phyloP scores from a whole-genome alignment of 1,140 invertebrate species.

The Geopemphigus sp. region DNA sequence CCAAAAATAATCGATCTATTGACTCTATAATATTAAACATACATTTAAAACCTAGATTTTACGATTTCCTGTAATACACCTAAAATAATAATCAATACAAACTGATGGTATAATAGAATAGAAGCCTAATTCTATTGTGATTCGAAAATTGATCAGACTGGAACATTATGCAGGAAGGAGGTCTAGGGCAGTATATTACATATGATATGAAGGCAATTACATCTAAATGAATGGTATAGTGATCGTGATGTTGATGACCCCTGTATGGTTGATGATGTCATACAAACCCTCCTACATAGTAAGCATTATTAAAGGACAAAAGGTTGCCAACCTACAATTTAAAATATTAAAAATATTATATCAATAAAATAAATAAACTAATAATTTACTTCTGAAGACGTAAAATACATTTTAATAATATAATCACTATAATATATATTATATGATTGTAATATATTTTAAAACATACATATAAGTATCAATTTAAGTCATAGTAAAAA shows the following conservation, averaged over 20 bases:
- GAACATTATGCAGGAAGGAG: conserved; percentile 38
- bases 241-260: conserved; percentile 42
- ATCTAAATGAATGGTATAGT: conserved; percentile 30
- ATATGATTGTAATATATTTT: not conserved
- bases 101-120: not conserved
- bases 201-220: conserved; percentile 25
- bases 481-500: not conserved
- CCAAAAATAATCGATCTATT: conserved; percentile 39
- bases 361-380: not conserved
- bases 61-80: conserved; percentile 28
- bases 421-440: not conserved
- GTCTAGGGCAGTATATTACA: conserved; percentile 30
- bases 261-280: conserved; percentile 30
- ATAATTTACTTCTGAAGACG: no score
- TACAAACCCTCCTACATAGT: conserved; percentile 38
- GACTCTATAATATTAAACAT: not conserved
- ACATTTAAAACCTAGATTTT: conserved; percentile 18
- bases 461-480: not conserved
- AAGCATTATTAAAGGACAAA: conserved; percentile 23
- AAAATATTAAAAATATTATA: not conserved
- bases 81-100: not conserved
- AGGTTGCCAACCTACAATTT: conserved; percentile 23
- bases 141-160: conserved; percentile 33
- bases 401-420: not conserved
- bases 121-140: conserved; percentile 22